Conservation (phyloP, 1,140 invertebrate species). For the Drosophila mauritiana region DNA sequence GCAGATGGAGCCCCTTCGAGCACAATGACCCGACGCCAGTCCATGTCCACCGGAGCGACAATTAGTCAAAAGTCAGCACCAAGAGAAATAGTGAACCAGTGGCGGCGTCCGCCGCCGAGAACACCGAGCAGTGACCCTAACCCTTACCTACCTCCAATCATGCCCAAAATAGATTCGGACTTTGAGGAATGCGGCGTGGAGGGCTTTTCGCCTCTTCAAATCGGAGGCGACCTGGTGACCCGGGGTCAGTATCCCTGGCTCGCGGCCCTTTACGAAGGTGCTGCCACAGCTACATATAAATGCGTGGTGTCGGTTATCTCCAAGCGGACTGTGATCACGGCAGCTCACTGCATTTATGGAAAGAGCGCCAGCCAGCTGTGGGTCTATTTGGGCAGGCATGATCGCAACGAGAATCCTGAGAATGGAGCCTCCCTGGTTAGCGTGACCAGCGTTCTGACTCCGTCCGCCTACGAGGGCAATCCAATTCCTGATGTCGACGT, state of each 20-base stretch:
- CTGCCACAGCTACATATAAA: background rate
- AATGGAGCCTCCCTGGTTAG: background rate
- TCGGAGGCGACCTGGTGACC: constrained; percentile 85
- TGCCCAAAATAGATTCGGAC: background rate
- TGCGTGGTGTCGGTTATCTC: constrained; percentile 21
- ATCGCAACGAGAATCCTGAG: constrained; percentile 12
- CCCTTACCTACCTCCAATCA: constrained; percentile 29
- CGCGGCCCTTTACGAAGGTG: constrained; percentile 9
- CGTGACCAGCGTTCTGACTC: constrained; percentile 7
- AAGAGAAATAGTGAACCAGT: background rate
- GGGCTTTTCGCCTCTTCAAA: constrained; percentile 45
- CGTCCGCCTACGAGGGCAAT: background rate
- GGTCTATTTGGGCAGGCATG: constrained; percentile 18
- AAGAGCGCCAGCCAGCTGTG: constrained; percentile 2
- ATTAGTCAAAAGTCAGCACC: background rate
- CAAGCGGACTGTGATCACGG: constrained; percentile 19
- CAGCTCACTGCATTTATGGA: constrained; percentile 18
- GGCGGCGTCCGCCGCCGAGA: background rate
- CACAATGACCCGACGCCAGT: constrained; percentile 36
- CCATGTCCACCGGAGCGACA: constrained; percentile 12
- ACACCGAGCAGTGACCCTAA: constrained; percentile 1
- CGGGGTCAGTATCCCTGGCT: constrained; percentile 22
- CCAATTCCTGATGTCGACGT: constrained; percentile 11
- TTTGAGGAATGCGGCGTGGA: constrained; percentile 50
- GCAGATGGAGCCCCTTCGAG: constrained; percentile 50